These are phyloP conservation scores for Eremobia ochroleuca DNA, from an alignment of 2,888 invertebrate species.

Conservation along the genomic window DNA sequence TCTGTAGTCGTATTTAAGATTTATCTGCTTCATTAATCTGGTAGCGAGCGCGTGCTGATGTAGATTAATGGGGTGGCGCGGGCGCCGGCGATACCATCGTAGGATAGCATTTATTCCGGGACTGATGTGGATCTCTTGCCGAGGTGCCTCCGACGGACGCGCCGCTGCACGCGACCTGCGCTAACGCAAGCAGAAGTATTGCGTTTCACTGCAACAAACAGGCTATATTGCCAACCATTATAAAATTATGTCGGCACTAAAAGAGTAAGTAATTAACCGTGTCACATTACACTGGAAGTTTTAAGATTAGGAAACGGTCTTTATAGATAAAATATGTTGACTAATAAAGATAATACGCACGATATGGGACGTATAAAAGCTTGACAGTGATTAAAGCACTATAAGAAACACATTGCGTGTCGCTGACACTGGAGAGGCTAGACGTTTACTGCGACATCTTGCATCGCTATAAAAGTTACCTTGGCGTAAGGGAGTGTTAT, in stretches of 20 bases:
- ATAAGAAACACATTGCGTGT: constrained; percentile 61
- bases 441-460: constrained; percentile 56
- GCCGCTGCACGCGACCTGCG: constrained; percentile 77
- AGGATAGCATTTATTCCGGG: constrained; percentile 84
- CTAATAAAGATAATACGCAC: constrained; percentile 67
- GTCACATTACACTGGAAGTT: constrained; percentile 64
- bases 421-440: constrained; percentile 37
- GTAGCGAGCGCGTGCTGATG: constrained; percentile 89
- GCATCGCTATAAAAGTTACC: constrained; percentile 40
- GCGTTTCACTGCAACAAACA: constrained; percentile 64
- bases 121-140: constrained; percentile 82
- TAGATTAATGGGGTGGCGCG: constrained; percentile 89
- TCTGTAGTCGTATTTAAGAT: constrained; percentile 88
- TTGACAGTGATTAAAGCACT: constrained; percentile 60
- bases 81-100: constrained; percentile 85
- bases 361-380: constrained; percentile 60
- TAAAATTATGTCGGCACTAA: constrained; percentile 67
- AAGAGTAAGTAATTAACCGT: constrained; percentile 67
- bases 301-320: constrained; percentile 62
- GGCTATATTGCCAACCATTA: constrained; percentile 58
- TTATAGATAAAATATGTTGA: constrained; percentile 58
- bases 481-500: constrained; percentile 42
- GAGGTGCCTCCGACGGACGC: constrained; percentile 65
- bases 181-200: constrained; percentile 65
- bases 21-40: constrained; percentile 90